Evolutionary conservation across 2,888 invertebrate species (phyloP), one percentile per base, ranked within the genome.

Genomic region (Diarsia mendica): DNA sequence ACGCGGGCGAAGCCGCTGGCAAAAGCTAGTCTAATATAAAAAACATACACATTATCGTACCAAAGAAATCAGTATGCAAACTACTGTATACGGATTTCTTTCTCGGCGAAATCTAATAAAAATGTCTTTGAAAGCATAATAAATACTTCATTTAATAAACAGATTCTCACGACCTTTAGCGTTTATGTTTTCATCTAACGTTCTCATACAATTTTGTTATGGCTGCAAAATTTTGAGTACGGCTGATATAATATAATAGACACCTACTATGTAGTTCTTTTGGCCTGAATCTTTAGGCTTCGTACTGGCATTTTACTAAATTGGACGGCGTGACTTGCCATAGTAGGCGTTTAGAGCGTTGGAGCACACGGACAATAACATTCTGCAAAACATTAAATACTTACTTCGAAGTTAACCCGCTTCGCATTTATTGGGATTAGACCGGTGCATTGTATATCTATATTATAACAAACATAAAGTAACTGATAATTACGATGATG

Each of bases 311-410:
- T 93, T 94, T 92, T 87, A 92, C 89, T 89, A 95, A 95, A 95
- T 95, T 95, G 93, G 89, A 82, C 92, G 91, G 91, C 94, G 93
- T 95, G 95, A 95, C 95, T 95, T 94, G 95, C 94, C 84, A 83
- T 91, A 91, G 89, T 91, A 89, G 89, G 87, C 86, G 76, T 83
- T 88, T 80, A 67, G 28, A 28, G 83, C 79, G 64, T 81, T 81
- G 83, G 5, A 86, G 67, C 80, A 88, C 89, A 91, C 84, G 83
- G 60, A 89, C 63, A 39, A 44, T n/a, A 51, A 23, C 0, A 46
- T 3, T 60, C 15, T 15, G 2, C 39, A 39, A 39, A 39, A 39
- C 8, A 48, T 48, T 48, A 48, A 13, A 48, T 13, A 15, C 15
- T 48, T 13, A 48, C 48, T 48, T 48, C 48, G 6, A 3, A 48